Base-by-base conservation (phyloP, 2,888 invertebrate genomes). In the Cheilosia impressa region DNA sequence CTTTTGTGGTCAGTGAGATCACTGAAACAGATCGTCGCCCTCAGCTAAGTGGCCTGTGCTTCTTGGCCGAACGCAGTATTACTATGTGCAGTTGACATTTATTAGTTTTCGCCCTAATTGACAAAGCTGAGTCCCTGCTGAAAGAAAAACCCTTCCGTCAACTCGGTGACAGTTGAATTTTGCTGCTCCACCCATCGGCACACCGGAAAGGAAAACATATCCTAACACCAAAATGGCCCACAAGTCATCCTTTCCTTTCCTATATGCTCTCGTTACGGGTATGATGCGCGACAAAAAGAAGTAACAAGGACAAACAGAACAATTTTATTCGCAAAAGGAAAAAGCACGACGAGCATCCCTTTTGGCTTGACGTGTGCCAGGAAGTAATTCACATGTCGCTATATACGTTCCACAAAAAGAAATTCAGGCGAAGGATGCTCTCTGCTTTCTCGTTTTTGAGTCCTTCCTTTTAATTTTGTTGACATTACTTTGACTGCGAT, bases 401-500 rank as follows among this genome's bases (percentile, higher is more conserved):
- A 3, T 31, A 31, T 55, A 24, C 50, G 52, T 24, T 31, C 52
- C 62, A 24, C 43, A 58, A 72, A 66, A 73, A 68, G 38, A 50
- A 52, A 57, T 38, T 55, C 34, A 52, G 63, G 63, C 47, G 62
- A 85, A 80, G 79, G 75, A 84, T 84, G 65, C 60, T 80, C 71
- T 60, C 72, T 68, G n/a, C 53, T 66, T 66, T 76, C 62, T 43
- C 60, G 69, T 84, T 79, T 79, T 75, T 50, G 66, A 68, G 66
- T 85, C n/a, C 9, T 69, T 73, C 55, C 78, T 83, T 78, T 60
- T 85, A 71, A 80, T 80, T 85, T 81, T 76, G 80, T 85, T 85
- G 85, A 81, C 85, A 77, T 85, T 85, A 80, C 85, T 85, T 85
- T 85, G 85, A 85, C 85, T 85, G 76, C 57, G 76, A 80, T 80